These are phyloP conservation scores for Fregata magnificens DNA, from an alignment of 2,113 vertebrate species.

Conservation along the genomic window DNA sequence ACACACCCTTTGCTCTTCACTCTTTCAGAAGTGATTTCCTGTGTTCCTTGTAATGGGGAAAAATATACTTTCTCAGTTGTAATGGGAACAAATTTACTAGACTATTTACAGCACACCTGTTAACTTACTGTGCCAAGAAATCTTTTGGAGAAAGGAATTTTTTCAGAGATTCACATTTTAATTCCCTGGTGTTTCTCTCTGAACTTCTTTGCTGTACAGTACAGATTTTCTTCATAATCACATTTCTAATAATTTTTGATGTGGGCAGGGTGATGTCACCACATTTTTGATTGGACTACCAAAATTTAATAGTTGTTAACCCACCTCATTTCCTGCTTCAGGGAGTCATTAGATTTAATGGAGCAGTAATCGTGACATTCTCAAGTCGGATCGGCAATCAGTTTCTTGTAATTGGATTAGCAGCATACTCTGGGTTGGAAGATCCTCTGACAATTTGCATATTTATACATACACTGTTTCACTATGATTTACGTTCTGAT, in stretches of 20 bases:
- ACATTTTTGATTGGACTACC: constrained; percentile 48
- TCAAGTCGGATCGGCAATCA: constrained; percentile 35
- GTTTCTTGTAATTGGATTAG: constrained; percentile 58
- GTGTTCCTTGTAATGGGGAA: background rate
- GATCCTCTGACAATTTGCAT: constrained; percentile 36
- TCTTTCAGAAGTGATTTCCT: constrained; percentile 1
- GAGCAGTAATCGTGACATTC: constrained; percentile 30
- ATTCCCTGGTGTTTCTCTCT: background rate
- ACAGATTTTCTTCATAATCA: constrained; percentile 15
- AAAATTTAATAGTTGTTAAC: constrained; percentile 54
- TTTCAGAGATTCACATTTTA: background rate
- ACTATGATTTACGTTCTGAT: constrained; percentile 1
- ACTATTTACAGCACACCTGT: background rate
- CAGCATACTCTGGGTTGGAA: background rate
- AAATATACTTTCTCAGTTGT: background rate
- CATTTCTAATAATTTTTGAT: constrained; percentile 10
- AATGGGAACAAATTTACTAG: background rate
- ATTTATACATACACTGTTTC: constrained; percentile 25
- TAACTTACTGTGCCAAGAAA: constrained; percentile 2
- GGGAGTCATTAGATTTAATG: constrained; percentile 67
- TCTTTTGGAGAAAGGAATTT: background rate
- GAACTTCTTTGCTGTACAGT: background rate
- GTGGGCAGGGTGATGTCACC: background rate
- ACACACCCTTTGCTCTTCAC: background rate
- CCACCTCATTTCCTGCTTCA: constrained; percentile 40